phyloP scores from a whole-genome alignment of 2,113 vertebrate genomes.

The Pantherophis guttatus region DNA sequence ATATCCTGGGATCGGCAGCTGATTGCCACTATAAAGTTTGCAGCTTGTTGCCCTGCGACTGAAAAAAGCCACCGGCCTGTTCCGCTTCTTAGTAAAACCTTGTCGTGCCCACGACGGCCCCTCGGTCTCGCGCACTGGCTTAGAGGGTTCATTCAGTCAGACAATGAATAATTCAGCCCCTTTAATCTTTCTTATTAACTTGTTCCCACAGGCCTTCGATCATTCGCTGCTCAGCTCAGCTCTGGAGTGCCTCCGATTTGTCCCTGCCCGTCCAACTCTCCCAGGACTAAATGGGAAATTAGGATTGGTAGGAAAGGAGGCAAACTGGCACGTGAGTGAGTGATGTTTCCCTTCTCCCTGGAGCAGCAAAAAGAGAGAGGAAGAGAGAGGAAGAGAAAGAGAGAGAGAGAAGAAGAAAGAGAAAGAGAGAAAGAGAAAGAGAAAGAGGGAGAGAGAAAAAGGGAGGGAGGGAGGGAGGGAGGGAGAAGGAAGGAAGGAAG shows the following conservation, averaged over 20 bases:
- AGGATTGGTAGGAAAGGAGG: not conserved
- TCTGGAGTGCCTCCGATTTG: conserved; percentile 14
- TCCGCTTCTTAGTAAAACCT: not conserved
- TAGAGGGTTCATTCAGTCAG: conserved; percentile 5
- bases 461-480: rapidly evolving
- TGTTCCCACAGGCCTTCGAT: conserved; percentile 17
- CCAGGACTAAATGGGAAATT: not conserved
- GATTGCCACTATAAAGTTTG: not conserved
- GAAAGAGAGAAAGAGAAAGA: too few species aligned
- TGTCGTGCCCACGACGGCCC: conserved; percentile 1
- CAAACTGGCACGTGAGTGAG: too few species aligned
- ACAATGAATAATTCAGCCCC: conserved; percentile 16
- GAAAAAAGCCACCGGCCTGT: not conserved
- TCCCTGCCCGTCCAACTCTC: not conserved
- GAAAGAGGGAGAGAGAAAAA: rapidly evolving
- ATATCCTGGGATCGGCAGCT: not conserved
- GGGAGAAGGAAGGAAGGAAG: too few species aligned
- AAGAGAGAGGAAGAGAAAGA: rapidly evolving
- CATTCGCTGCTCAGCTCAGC: not conserved
- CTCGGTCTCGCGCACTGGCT: not conserved
- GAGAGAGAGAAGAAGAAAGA: too few species aligned
- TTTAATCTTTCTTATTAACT: conserved; percentile 31
- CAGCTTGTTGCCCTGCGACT: not conserved
- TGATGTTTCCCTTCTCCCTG: not conserved
- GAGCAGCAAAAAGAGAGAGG: not conserved